Evolutionary conservation across 2,888 invertebrate genomes (phyloP), one percentile per base, ranked within the genome.

Genomic region (Onthophagus sagittarius): DNA sequence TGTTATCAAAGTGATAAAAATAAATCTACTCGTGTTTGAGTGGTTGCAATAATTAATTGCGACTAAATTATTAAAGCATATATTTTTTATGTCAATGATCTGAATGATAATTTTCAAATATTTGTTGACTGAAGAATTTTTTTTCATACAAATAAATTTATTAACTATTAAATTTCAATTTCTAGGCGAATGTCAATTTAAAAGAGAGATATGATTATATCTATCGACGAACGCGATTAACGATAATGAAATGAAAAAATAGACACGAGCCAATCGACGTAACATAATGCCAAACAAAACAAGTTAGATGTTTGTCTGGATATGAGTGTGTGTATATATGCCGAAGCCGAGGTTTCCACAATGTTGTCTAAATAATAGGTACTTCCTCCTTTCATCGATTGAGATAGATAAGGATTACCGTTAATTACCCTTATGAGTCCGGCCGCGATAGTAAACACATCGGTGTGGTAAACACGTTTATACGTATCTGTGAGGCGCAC

Each of bases 351-450:
- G 5, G 67, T 23, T 67, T 53, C 39, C 39, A 15, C 15, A 23
- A 23, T 67, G 67, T 67, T 67, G 32, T 67, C 32, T 67, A 67
- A 67, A 67, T 32, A 67, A 67, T 67, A n/a, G 67, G n/a, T 13
- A 67, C 67, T 67, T 67, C 67, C 67, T 67, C 67, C 67, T 67
- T 31, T 31, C 32, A 67, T 67, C 67, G 67, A 67, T 67, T 67
- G n/a, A 23, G 32, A 67, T 9, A 15, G 67, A 67, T 67, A 67
- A 31, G 31, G 67, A 23, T 5, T 31, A 31, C 32, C 32, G 14
- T 67, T 67, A 67, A 67, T 67, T 67, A 67, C 32, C 32, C 32
- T 23, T 32, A 67, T 67, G 23, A n/a, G 23, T n/a, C 15, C 67
- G 14, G 9, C 15, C 15, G n/a, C 67, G 32, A 23, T 32, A 23